Conservation (phyloP, 2,113 vertebrate species). For the Ceratotherium simum region DNA sequence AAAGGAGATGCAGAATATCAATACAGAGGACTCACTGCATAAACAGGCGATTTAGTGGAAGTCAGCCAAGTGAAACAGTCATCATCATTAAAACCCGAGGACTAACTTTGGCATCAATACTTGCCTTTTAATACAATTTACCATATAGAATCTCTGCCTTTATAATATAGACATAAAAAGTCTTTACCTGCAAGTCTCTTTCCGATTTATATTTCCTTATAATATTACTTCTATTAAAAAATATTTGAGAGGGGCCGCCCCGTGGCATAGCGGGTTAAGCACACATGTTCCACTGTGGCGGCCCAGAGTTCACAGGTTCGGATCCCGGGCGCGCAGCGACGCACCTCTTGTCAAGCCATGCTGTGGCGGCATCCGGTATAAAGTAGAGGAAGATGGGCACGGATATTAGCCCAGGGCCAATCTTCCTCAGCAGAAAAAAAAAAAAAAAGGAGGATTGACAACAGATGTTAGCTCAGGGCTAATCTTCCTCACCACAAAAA, state of each 20-base stretch:
- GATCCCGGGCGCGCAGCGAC: no score
- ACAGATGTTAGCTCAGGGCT: no score
- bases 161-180: not conserved
- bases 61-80: not conserved
- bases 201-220: not conserved
- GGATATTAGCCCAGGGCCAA: no score
- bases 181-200: not conserved
- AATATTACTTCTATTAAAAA: constrained; percentile 5
- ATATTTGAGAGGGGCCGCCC: not conserved
- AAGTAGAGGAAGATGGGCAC: no score
- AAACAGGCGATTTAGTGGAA: not conserved
- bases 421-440: no score
- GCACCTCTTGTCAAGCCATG: no score
- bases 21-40: not conserved
- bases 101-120: not conserved
- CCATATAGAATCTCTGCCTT: not conserved
- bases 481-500: no score
- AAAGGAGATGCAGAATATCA: constrained; percentile 67
- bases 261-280: no score
- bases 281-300: no score
- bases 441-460: no score
- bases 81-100: not conserved
- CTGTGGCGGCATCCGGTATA: no score
- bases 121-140: not conserved
- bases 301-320: no score